Conservation (phyloP, 1,140 invertebrate species). For the Zaprionus ghesquierei region DNA sequence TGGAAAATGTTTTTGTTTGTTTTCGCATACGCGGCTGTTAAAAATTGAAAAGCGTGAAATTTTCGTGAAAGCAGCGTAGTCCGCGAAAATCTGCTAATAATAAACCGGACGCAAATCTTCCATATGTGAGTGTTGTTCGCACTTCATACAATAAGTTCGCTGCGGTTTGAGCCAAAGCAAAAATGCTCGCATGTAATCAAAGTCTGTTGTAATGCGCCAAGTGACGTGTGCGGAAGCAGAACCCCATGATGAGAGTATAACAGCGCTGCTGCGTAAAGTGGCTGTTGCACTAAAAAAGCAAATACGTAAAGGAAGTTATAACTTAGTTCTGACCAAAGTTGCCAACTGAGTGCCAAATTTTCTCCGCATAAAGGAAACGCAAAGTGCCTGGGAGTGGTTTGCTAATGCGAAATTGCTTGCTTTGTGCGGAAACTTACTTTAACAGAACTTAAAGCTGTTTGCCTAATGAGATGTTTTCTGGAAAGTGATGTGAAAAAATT, state of each 20-base stretch:
- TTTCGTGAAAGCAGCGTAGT: constrained; percentile 36
- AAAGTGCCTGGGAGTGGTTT: constrained; percentile 14
- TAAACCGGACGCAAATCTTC: constrained; percentile 54
- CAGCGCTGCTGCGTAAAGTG: not conserved
- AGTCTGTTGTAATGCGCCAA: constrained; percentile 39
- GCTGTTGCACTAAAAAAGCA: not conserved
- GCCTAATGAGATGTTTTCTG: constrained; percentile 40
- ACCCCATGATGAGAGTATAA: constrained; percentile 22
- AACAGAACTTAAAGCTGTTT: constrained; percentile 19
- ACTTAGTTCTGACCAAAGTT: constrained; percentile 18
- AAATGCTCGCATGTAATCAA: constrained; percentile 40
- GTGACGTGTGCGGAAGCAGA: constrained; percentile 39
- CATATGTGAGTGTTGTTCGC: constrained; percentile 51
- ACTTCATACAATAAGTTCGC: constrained; percentile 11
- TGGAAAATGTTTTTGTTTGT: constrained; percentile 52
- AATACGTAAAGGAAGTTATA: constrained; percentile 30
- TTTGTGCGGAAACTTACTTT: constrained; percentile 18
- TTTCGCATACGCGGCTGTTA: constrained; percentile 57
- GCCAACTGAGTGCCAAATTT: constrained; percentile 19
- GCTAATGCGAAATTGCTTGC: constrained; percentile 7
- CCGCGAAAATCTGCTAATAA: constrained; percentile 58
- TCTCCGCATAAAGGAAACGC: not conserved
- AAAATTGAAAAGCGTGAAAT: constrained; percentile 62
- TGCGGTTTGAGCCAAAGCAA: constrained; percentile 2
- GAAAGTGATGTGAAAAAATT: constrained; percentile 19